Conservation (phyloP, 1,140 invertebrate genomes). For the Bombus cullumanus region DNA sequence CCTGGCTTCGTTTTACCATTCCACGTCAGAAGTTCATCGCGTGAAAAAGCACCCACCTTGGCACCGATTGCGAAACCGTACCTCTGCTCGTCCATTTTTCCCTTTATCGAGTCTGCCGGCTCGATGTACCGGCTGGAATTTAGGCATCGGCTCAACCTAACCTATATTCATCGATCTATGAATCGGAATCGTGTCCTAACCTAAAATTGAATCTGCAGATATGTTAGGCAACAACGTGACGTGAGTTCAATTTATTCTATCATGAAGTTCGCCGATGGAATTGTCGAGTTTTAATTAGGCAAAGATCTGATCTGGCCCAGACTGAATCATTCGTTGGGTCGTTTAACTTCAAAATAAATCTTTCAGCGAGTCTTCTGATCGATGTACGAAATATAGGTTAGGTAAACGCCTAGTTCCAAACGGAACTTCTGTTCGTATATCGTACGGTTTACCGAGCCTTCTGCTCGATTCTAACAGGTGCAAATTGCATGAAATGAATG, state of each 20-base stretch:
- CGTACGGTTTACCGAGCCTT: background rate
- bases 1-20: slow-evolving; percentile 45
- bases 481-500: background rate
- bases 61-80: slow-evolving; percentile 27
- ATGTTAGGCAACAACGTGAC: no score
- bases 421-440: background rate
- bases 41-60: slow-evolving; percentile 33
- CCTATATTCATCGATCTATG: background rate
- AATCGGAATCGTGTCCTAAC: no score
- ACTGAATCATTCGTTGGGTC: no score
- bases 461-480: background rate
- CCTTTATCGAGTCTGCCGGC: background rate
- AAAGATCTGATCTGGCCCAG: no score
- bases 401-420: background rate
- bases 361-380: background rate
- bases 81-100: background rate
- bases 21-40: slow-evolving; percentile 41
- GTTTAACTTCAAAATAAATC: background rate
- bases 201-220: no score
- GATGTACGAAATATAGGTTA: background rate
- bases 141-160: background rate
- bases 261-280: background rate
- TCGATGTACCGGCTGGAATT: background rate
- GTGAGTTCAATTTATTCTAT: background rate
- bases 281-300: background rate